These are phyloP conservation scores for Trachythela sp. DNA, from an alignment of 64 coral and sea anemone species.

Conservation along the genomic window DNA sequence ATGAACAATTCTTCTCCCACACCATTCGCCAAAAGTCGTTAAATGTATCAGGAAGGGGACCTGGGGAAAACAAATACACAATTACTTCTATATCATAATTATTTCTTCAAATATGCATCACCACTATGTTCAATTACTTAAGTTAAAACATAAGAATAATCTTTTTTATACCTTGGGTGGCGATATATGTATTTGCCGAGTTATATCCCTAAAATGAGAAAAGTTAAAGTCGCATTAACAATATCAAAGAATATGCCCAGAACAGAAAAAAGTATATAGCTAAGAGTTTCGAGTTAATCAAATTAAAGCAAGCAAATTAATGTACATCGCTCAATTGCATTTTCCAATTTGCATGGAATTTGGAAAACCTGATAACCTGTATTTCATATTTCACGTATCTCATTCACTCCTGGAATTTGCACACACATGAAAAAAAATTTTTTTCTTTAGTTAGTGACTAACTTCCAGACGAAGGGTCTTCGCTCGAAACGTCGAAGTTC, in stretches of 20 bases:
- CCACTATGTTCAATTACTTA: neutral
- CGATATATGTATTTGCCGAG: constrained; percentile 84
- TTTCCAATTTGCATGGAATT: no score
- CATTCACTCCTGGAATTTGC: no score
- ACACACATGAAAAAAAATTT: no score
- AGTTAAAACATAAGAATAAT: neutral
- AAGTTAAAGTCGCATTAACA: neutral
- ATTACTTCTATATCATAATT: no score
- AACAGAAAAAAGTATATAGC: neutral
- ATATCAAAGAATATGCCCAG: neutral
- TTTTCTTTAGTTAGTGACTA: no score
- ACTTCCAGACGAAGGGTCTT: no score
- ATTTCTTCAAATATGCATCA: neutral
- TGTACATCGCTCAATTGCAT: no score
- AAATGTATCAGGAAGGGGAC: constrained; percentile 76
- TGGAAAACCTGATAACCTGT: no score
- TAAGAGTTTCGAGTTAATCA: no score
- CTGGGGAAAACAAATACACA: constrained; percentile 26
- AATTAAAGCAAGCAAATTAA: no score
- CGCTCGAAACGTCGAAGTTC: no score
- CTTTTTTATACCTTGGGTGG: constrained; percentile 70
- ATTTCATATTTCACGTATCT: no score
- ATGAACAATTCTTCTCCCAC: constrained; percentile 76
- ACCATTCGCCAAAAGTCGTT: constrained; percentile 98
- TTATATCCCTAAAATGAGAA: constrained; percentile 81